phyloP scores from a whole-genome alignment of 2,113 vertebrate genomes.

The Noturus placidus region DNA sequence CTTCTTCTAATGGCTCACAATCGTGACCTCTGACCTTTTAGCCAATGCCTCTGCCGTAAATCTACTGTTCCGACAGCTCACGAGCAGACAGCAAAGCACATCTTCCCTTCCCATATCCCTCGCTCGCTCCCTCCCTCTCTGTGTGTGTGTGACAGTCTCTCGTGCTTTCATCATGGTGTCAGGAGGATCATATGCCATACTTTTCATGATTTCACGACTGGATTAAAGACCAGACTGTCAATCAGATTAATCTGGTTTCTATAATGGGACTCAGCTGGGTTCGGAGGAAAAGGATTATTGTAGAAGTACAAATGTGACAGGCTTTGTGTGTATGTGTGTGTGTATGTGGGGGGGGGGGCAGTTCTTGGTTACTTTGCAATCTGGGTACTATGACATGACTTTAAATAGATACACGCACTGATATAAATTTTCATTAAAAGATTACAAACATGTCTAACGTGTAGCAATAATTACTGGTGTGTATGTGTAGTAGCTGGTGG shows the following conservation, averaged over 20 bases:
- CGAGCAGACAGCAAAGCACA: background rate
- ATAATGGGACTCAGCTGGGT: constrained; percentile 41
- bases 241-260: constrained; percentile 48
- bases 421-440: background rate
- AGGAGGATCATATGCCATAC: constrained; percentile 6
- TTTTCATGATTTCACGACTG: constrained; percentile 19
- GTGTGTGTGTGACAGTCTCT: background rate
- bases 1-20: constrained; percentile 6
- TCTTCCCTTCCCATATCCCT: background rate
- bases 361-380: background rate
- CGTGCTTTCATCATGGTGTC: background rate
- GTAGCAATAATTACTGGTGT: background rate
- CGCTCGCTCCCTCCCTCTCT: background rate
- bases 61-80: constrained; percentile 1
- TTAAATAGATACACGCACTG: background rate
- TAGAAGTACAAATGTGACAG: background rate
- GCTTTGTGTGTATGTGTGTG: background rate
- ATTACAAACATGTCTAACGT: background rate
- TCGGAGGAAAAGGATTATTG: constrained; percentile 24
- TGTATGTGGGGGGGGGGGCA: background rate
- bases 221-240: constrained; percentile 40
- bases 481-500: constrained; percentile 13
- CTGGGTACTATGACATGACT: background rate
- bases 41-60: constrained; percentile 10
- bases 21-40: constrained; percentile 46